Base-by-base conservation (phyloP, 2,113 vertebrate species). In the Castor canadensis region DNA sequence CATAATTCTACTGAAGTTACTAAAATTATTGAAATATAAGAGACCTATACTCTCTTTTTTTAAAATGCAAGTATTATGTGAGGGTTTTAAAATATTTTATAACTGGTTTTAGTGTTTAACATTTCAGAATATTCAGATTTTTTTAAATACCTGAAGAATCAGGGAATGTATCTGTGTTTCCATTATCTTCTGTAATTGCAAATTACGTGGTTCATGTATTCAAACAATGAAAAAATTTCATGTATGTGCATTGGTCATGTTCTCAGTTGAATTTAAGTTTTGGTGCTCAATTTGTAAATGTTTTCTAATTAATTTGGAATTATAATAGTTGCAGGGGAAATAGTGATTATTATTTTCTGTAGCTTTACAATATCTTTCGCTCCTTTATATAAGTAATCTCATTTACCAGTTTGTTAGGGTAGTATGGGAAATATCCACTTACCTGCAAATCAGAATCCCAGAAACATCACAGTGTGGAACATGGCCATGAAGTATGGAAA, bases 41-140 rank as follows among this genome's bases (percentile, higher is more conserved):
- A 81, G 85, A 24, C n/a, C n/a, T n/a, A 77, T 52, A 35, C n/a
- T 56, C 35, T 67, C 58, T 87, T 15, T 40, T 67, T 8, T 92
- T 72, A 93, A 95, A 95, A 32, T 94, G 47, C 3, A 58, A 77
- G 13, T 90, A 35, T 30, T 26, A 35, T 89, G 12, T 58, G 38
- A 95, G 94, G 89, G n/a, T 9, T 75, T 96, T 93, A n/a, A 83
- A 56, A 76, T 73, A 81, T 91, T 89, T 92, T 71, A 67, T 75
- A 84, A 19, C 6, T 52, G 11, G 40, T 32, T 54, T 28, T 76
- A 32, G 7, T 69, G 58, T 86, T 91, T 91, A 95, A 54, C 92
- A 94, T 93, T 69, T 89, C n/a, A 81, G 20, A 84, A 92, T 93
- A 90, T 75, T 96, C 24, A 62, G 13, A 52, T n/a, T 54, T 79